Evolutionary conservation across 1,140 invertebrate genomes (phyloP), one percentile per base, ranked within the genome.

Genomic region (Pseudobourletiella spinata): DNA sequence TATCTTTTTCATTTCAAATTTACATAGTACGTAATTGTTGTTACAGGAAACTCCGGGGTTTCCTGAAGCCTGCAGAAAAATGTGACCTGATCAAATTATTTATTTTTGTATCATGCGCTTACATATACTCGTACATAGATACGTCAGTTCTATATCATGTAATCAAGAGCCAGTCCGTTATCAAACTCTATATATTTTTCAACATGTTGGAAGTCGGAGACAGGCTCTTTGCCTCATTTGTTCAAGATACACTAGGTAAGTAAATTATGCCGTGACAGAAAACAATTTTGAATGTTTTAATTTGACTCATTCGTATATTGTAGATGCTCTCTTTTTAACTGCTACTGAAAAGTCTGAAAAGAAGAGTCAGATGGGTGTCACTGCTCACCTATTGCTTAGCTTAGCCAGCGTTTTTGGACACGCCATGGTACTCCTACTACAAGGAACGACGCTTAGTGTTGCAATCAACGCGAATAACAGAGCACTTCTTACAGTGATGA

Each of bases 401-500:
- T 50, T 67, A 3, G 67, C 84, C 30, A 67, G 57, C 25, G 66
- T 71, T 2, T 52, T 63, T 56, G 59, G 59, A 2, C 68, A 65
- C 57, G 50, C 66, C 2, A 3, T 65, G 3, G 65, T 68, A 11
- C 52, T 67, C 25, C 57, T 71, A 24, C 59, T 76, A 35, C 77
- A 84, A 76, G 82, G 81, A 6, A 83, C 83, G 8, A 81, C 82
- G 1, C 79, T 99, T 1, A 99, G 98, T 80, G 96, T 99, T 51
- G 97, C 97, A 3, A 95, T 99, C 65, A 99, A 99, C 76, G 97
- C 96, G 0, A 96, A 92, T 72, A 98, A 98, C 74, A 96, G 98
- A 77, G 91, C 92, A 55, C 79, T 99, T 29, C 81, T 99, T 3
- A 98, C 95, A 3, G 97, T 99, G 51, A 96, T 99, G 89, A 95